Evolutionary conservation across 1,140 invertebrate genomes (phyloP).

Genomic region (Patella vulgata): DNA sequence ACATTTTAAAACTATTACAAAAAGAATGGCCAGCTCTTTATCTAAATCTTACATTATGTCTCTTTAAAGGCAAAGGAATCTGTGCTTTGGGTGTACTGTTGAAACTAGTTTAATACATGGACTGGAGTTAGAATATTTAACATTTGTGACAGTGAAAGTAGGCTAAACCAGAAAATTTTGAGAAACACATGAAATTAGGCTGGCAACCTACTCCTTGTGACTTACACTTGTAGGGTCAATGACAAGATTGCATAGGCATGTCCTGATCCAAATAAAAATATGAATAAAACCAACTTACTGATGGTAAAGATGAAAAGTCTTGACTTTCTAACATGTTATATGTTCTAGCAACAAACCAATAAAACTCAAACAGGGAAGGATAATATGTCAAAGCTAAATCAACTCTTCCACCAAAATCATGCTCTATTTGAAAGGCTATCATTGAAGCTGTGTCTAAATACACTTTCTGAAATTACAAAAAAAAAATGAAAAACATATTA

Average conservation of each 20-base stretch:
- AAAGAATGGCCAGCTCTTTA: too few relatives aligned
- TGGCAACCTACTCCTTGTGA: too few relatives aligned
- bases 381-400: constrained; percentile 55
- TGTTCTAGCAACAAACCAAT: constrained; percentile 51
- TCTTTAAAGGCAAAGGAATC: too few relatives aligned
- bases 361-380: constrained; percentile 52
- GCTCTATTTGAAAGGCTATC: constrained; percentile 41
- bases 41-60: too few relatives aligned
- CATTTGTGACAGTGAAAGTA: too few relatives aligned
- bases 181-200: background rate
- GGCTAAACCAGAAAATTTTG: background rate
- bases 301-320: constrained; percentile 5
- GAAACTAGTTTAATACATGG: too few relatives aligned
- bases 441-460: constrained; percentile 48
- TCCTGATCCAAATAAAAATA: background rate
- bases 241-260: background rate
- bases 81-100: too few relatives aligned
- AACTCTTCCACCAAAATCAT: constrained; percentile 36
- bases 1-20: too few relatives aligned
- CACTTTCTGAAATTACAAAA: constrained; percentile 35
- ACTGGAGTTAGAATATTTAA: too few relatives aligned
- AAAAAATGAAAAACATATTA: background rate
- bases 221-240: too few relatives aligned
- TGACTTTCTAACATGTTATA: constrained; percentile 26
- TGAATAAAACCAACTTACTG: constrained; percentile 3